These are phyloP conservation scores for Mareca penelope DNA, from an alignment of 2,797 vertebrate species.

Conservation along the genomic window DNA sequence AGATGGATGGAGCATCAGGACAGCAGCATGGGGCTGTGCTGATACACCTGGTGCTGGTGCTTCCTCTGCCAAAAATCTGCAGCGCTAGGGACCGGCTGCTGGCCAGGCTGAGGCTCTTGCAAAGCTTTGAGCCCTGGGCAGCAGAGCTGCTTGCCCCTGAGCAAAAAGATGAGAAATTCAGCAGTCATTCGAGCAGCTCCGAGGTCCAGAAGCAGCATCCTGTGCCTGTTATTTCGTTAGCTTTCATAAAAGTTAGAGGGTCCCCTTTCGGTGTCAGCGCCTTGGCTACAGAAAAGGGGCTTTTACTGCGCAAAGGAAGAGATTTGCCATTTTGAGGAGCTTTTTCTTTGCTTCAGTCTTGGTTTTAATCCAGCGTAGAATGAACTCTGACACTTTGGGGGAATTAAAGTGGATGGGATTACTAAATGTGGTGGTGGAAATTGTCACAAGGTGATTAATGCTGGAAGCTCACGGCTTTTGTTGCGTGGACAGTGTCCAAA, in stretches of 20 bases:
- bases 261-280: background rate
- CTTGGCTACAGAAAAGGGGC: background rate
- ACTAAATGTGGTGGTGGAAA: background rate
- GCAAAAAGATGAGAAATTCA: background rate
- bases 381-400: background rate
- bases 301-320: background rate
- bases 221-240: background rate
- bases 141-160: background rate
- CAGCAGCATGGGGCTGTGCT: background rate
- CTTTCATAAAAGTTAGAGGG: background rate
- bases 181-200: background rate
- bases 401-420: background rate
- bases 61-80: background rate
- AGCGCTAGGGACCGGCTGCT: background rate
- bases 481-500: background rate
- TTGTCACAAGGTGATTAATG: slow-evolving; percentile 9
- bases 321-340: background rate
- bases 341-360: background rate
- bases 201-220: background rate
- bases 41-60: background rate
- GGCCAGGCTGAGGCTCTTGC: background rate
- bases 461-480: background rate
- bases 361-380: background rate
- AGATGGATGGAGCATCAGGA: background rate
- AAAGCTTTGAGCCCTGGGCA: background rate